Base-by-base conservation (phyloP, 2,113 vertebrate genomes). In the Bubalus kerabau region DNA sequence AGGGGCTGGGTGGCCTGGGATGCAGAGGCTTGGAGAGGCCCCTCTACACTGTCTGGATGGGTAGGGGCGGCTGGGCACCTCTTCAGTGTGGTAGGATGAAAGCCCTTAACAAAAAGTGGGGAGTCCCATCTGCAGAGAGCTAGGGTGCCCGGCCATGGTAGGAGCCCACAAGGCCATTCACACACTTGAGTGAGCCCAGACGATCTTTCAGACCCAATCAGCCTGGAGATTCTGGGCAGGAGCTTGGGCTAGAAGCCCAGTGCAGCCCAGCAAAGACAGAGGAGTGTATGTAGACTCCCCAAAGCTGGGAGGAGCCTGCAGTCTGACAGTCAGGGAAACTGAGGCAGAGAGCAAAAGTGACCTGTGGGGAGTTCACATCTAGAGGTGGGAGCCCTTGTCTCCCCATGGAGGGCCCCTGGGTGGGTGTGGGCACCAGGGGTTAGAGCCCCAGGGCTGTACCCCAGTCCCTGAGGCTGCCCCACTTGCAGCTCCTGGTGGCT, bases 61-160 rank as follows among this genome's bases (percentile, higher is more conserved):
- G 54, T 26, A 8, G 13, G 26, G 81, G 16, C 1, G 0, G 5
- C 12, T 4, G 1, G 67, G 54, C 2, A 3, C 76, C 60, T 80
- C 36, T 87, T 57, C 26, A 10, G 59, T 7, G 19, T 46, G 52
- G n/a, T 50, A 13, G 19, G 21, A 21, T n/a, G 71, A 83, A 28
- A 24, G 15, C 76, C 36, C 0, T 46, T 16, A 17, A 36, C 40
- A 9, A 71, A 5, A 54, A n/a, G n/a, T 30, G 9, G 15, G 46
- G 50, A 13, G 21, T 54, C 48, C 71, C n/a, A 0, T 36, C 54
- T 36, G 13, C 14, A 2, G 56, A 36, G 16, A n/a, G 36, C 0
- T 50, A 30, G 62, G 59, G 12, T 24, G 8, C 67, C 32, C 24
- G 0, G 56, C 40, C 17, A 3, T 32, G 3, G 0, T 5, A 0